phyloP scores from a whole-genome alignment of 2,113 vertebrate genomes.

The Uria lomvia region DNA sequence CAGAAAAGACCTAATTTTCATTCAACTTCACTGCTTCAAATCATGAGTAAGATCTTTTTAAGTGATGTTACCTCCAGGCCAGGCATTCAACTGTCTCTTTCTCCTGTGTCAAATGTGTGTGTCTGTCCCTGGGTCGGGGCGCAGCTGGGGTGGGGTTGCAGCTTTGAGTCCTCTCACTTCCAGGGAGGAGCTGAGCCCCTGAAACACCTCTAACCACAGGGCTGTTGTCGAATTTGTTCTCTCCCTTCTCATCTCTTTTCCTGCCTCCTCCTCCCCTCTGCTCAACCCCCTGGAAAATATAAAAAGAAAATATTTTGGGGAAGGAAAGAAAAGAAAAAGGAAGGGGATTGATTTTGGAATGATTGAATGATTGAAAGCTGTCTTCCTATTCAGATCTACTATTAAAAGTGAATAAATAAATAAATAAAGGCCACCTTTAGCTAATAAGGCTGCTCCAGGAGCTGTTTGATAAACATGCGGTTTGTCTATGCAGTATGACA shows the following conservation, averaged over 20 bases:
- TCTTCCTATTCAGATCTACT: background rate
- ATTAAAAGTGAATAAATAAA: background rate
- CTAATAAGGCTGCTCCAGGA: background rate
- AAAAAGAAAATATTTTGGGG: background rate
- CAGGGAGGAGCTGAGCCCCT: background rate
- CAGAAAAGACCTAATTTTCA: background rate
- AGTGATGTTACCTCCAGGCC: background rate
- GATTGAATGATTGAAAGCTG: background rate
- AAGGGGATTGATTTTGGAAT: background rate
- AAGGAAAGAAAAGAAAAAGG: background rate
- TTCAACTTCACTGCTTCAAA: background rate
- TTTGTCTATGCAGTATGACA: background rate
- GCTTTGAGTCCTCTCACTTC: background rate
- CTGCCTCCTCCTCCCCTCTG: background rate
- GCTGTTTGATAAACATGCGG: background rate
- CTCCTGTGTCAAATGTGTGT: fast-evolving
- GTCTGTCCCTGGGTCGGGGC: fast-evolving
- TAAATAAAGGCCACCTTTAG: background rate
- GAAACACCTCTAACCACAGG: background rate
- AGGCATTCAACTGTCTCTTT: background rate
- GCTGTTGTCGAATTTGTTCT: fast-evolving
- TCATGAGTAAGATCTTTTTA: background rate
- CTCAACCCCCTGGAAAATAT: background rate
- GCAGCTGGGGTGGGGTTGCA: too few species aligned
- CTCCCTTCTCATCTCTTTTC: background rate